Evolutionary conservation across 1,140 invertebrate genomes (phyloP).

Genomic region (Myzus persicae): DNA sequence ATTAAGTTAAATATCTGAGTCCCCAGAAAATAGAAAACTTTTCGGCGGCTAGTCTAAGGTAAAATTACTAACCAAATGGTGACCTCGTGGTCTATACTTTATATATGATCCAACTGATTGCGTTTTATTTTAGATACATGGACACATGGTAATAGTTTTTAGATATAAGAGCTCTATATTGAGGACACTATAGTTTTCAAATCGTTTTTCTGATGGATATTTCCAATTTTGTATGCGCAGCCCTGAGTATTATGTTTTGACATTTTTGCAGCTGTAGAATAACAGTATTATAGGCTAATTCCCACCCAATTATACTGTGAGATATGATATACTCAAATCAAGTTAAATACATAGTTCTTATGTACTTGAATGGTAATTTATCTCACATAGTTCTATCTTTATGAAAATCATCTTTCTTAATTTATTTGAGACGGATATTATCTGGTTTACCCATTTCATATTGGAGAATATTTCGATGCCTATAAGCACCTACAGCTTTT

Average conservation of each 20-base stretch:
- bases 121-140: no score
- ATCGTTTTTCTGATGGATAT: not conserved
- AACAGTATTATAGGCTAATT: not conserved
- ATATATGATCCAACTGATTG: no score
- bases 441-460: not conserved
- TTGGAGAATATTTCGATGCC: no score
- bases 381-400: not conserved
- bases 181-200: not conserved
- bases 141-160: not conserved
- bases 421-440: not conserved
- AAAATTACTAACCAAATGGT: no score
- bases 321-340: not conserved
- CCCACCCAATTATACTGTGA: not conserved
- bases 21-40: no score
- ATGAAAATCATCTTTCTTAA: not conserved
- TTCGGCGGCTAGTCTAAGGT: no score
- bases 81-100: no score
- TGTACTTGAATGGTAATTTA: not conserved
- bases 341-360: not conserved
- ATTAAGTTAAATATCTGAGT: no score
- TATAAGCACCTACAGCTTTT: no score
- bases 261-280: not conserved
- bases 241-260: not conserved
- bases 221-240: not conserved
- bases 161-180: not conserved